These are phyloP conservation scores for Pterocles orientalis DNA, from an alignment of 2,113 vertebrate species.

Conservation along the genomic window DNA sequence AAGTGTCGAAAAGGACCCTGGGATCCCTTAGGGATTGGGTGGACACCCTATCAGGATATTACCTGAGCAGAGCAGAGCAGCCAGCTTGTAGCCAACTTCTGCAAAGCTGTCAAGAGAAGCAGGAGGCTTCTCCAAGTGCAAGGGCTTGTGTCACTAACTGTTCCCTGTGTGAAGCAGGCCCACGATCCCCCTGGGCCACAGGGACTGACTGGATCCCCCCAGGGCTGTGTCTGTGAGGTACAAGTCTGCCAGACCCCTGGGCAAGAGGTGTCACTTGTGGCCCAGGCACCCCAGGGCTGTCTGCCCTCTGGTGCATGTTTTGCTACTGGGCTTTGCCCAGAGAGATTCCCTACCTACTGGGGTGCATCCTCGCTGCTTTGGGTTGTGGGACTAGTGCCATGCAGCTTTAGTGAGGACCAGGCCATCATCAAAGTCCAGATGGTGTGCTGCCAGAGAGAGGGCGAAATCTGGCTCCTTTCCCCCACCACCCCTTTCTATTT, in stretches of 20 bases:
- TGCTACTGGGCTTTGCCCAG: neutral
- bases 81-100: neutral
- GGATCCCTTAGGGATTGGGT: neutral
- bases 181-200: fast-evolving
- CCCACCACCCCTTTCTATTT: neutral
- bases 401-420: neutral
- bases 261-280: neutral
- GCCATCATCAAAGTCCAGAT: fast-evolving
- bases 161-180: neutral
- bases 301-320: fast-evolving
- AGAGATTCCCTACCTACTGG: fast-evolving
- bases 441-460: fast-evolving
- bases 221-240: neutral
- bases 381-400: neutral
- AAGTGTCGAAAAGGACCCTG: neutral
- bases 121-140: neutral
- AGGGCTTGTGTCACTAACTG: neutral
- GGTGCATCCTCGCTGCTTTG: neutral
- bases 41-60: neutral
- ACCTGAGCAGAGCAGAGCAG: neutral
- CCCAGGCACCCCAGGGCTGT: neutral
- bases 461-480: neutral
- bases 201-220: neutral
- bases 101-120: neutral
- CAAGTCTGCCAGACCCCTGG: neutral